A percentile compares a stretch with the other conserved stretches of the same genome.
Evolutionary conservation across 2,888 invertebrate genomes (phyloP).

Genomic region (Agrilus mali): DNA sequence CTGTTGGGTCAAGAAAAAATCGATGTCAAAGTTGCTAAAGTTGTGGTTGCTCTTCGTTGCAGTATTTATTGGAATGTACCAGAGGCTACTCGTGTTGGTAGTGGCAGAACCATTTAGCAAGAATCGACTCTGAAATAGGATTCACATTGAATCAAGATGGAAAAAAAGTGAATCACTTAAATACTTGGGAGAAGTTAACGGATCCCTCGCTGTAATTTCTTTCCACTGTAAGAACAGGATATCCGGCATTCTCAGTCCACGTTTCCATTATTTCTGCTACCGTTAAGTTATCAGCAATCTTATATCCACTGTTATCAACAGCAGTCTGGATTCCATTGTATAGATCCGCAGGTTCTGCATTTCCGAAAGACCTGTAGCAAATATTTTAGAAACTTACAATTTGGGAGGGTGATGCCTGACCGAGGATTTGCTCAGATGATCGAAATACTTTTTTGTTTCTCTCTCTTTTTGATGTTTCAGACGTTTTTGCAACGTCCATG

Average conservation of each 20-base stretch:
- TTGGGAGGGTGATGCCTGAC: too few relatives aligned
- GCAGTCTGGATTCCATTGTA: constrained; percentile 21
- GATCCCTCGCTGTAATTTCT: constrained; percentile 7
- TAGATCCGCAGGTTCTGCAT: constrained; percentile 21
- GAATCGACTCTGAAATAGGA: too few relatives aligned
- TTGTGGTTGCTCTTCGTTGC: constrained; percentile 19
- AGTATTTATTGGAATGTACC: constrained; percentile 27
- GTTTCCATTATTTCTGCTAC: constrained; percentile 6
- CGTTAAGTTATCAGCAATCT: not conserved
- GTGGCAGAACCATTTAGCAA: not conserved
- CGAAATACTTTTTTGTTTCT: too few relatives aligned
- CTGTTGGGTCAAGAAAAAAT: constrained; percentile 34
- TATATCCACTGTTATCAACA: not conserved
- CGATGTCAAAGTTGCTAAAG: constrained; percentile 37
- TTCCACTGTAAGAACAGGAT: constrained; percentile 7
- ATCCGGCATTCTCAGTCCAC: constrained; percentile 8
- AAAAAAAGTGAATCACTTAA: too few relatives aligned
- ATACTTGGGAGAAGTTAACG: constrained; percentile 6
- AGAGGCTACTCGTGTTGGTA: constrained; percentile 16
- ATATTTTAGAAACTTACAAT: not conserved
- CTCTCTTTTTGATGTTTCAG: too few relatives aligned
- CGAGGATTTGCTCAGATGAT: too few relatives aligned
- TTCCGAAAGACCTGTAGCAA: constrained; percentile 11
- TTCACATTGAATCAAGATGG: too few relatives aligned
- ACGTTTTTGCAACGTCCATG: too few relatives aligned